Base-by-base conservation (phyloP, 2,888 invertebrate genomes). In the Protodeltote pygarga region DNA sequence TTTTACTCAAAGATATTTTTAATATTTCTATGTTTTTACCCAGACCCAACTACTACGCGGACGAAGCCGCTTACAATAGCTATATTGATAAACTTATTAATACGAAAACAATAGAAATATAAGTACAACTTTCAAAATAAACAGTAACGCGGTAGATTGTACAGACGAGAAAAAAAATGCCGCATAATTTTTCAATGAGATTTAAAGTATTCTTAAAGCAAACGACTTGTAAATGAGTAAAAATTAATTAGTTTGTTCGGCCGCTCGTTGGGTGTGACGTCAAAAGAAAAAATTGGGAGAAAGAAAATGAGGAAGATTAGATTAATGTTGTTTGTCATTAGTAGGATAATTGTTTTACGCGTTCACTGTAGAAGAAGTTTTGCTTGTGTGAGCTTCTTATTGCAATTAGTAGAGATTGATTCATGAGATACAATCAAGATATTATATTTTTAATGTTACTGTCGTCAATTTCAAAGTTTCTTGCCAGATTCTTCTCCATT, bases 191-290 rank as follows among this genome's bases (percentile, higher is more conserved):
- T 42, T 71, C 67, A 71, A 68, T 69, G 66, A 41, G 62, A 54
- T 57, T 54, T 45, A 52, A 57, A 51, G 57, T 57, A 57, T 49
- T 35, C 51, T 60, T 54, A 70, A 71, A 75, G 65, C 65, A 76
- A 80, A 79, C 75, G 79, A 77, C 79, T 79, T 82, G 77, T 80
- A 82, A 85, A 86, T 83, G 79, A 85, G 80, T 77, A 78, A 78
- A 82, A 82, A 86, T 82, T 86, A 85, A 86, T 88, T 84, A 85
- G 77, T 79, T 79, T 72, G 71, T 73, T 67, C 75, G 55, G 61
- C 53, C 71, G 65, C 62, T 74, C 71, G 73, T 73, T 71, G 72
- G 66, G 50, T 68, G 70, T 72, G 69, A 75, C 71, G 75, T 74
- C 67, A 69, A 41, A 63, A 59, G 55, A 57, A 61, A 81, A 79